phyloP scores from a whole-genome alignment of 2,888 invertebrate species.

The Clanis bilineata region DNA sequence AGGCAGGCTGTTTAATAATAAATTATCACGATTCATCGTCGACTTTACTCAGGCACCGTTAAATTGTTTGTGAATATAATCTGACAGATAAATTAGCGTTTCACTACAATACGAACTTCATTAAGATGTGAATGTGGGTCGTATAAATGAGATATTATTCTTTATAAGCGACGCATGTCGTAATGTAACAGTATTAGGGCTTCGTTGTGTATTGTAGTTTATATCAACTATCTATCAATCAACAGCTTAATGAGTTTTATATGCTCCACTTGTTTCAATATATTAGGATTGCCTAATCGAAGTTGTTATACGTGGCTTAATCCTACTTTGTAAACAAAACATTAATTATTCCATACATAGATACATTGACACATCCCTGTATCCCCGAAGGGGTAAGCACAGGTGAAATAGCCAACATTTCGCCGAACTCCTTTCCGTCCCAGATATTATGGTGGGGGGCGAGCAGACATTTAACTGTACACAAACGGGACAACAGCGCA shows the following conservation, averaged over 20 bases:
- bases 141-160: neutral
- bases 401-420: no score
- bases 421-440: no score
- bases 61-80: conserved; percentile 9
- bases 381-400: no score
- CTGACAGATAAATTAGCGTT: neutral
- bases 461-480: no score
- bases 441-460: no score
- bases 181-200: conserved; percentile 5
- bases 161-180: neutral
- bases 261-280: conserved; percentile 1
- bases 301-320: neutral
- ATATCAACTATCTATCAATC: conserved; percentile 17
- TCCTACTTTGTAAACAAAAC: neutral
- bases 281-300: conserved; percentile 8
- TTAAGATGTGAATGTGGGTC: neutral
- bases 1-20: no score
- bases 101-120: neutral
- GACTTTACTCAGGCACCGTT: neutral
- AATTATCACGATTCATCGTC: conserved; percentile 24
- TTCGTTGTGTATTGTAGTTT: neutral
- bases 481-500: no score
- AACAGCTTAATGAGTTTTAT: conserved; percentile 15
- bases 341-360: no score
- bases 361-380: no score